Evolutionary conservation across 2,888 invertebrate genomes (phyloP), one percentile per base, ranked within the genome.

Genomic region (Scaptomyza reducta): DNA sequence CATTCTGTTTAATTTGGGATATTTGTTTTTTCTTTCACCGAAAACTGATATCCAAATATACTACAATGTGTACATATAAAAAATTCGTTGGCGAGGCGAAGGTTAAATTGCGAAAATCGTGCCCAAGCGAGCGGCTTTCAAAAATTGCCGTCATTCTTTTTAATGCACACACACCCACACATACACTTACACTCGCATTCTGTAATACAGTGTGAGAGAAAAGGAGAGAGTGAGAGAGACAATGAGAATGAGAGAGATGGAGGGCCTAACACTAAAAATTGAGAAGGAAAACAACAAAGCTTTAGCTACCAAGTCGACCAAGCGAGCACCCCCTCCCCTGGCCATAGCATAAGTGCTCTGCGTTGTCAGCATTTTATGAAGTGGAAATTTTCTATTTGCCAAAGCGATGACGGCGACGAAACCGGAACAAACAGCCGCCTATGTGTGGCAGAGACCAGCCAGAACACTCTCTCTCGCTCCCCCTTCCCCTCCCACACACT

Each of bases 321-420:
- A 41, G 58, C 53, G 56, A 64, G 51, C 29, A 29, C 22, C 27
- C 22, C 18, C 41, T 11, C 41, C 25, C 16, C 42, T 6, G 0
- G 6, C 6, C 40, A 50, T 45, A 81, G 70, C 87, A 85, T 85
- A 85, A 83, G 85, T 79, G 85, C 82, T 74, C 60, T 72, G 74
- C 82, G 77, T 69, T 83, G 83, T 84, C 84, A 86, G 83, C 85
- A 77, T 89, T 88, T 89, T 88, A 89, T 88, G 87, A 87, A 87
- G 89, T 88, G 89, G 81, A 89, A 89, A 88, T 88, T 89, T 86
- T 81, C 78, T 79, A 81, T 74, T 87, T 83, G 77, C 74, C 75
- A 79, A 75, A 82, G 79, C 78, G 61, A 71, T 65, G 61, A 62
- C 79, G 70, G 64, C 73, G 69, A 70, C 76, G 69, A 79, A 85